phyloP scores from a whole-genome alignment of 2,797 vertebrate genomes.

The Distichodus sexfasciatus region DNA sequence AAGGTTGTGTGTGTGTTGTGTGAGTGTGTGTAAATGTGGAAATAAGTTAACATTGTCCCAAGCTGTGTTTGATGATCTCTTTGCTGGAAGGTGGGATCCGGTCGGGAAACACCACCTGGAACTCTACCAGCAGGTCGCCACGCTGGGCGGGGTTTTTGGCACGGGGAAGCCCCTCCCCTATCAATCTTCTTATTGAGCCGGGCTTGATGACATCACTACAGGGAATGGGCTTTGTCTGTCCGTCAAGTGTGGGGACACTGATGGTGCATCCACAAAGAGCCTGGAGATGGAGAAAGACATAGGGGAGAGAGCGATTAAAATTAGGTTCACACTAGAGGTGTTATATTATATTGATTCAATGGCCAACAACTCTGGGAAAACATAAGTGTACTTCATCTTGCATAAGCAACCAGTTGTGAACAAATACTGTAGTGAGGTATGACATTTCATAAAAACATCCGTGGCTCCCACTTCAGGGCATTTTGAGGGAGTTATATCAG shows the following conservation, averaged over 20 bases:
- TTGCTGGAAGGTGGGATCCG: slow-evolving; percentile 94
- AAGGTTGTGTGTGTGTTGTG: slow-evolving; percentile 15
- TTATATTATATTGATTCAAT: no score
- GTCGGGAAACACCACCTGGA: slow-evolving; percentile 95
- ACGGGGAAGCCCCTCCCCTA: slow-evolving; percentile 91
- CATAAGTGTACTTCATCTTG: no score
- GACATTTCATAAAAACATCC: no score
- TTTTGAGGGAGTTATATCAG: background rate
- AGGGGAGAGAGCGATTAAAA: slow-evolving; percentile 5
- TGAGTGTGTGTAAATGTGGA: background rate
- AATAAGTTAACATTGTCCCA: slow-evolving; percentile 73
- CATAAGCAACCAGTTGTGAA: no score
- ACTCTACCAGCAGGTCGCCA: slow-evolving; percentile 95
- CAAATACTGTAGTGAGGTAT: no score
- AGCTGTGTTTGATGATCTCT: slow-evolving; percentile 97
- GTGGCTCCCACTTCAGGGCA: background rate
- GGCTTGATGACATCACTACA: slow-evolving; percentile 95
- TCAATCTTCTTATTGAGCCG: slow-evolving; percentile 86
- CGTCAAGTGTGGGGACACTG: slow-evolving; percentile 93
- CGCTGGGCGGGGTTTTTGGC: slow-evolving; percentile 88
- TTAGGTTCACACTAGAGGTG: slow-evolving; percentile 20
- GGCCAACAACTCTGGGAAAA: no score
- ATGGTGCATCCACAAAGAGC: slow-evolving; percentile 95
- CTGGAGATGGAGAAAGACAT: slow-evolving; percentile 63
- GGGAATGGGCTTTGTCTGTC: slow-evolving; percentile 89